These are phyloP conservation scores for Drosophila navojoa DNA, from an alignment of 1,140 invertebrate species.

Conservation along the genomic window DNA sequence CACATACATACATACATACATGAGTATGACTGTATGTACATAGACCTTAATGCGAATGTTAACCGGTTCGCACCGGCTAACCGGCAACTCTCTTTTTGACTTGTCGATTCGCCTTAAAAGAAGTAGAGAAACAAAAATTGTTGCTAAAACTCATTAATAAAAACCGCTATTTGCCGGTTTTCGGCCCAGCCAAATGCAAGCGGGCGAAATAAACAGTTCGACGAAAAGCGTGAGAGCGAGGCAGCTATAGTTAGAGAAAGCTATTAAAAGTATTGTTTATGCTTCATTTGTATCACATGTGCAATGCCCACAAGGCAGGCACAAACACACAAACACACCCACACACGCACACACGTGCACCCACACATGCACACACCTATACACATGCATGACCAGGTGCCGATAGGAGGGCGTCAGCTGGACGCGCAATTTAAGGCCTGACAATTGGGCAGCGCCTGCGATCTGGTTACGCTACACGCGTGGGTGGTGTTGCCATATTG, in stretches of 20 bases:
- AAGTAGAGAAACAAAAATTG: background rate
- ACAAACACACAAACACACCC: background rate
- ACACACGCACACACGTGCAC: background rate
- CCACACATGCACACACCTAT: background rate
- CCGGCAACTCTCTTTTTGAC: conserved; percentile 16
- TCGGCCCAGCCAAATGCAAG: conserved; percentile 12
- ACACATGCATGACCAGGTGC: conserved; percentile 6
- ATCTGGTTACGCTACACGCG: conserved; percentile 12
- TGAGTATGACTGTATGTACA: background rate
- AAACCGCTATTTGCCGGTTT: conserved; percentile 16
- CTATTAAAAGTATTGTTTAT: conserved; percentile 45
- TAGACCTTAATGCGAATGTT: background rate
- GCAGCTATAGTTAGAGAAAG: conserved; percentile 9
- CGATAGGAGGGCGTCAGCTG: conserved; percentile 15
- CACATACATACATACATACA: background rate
- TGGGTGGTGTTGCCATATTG: conserved; percentile 21
- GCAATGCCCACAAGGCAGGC: conserved; percentile 2
- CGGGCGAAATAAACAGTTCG: conserved; percentile 20
- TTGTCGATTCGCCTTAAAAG: background rate
- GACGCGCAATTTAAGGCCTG: conserved; percentile 23
- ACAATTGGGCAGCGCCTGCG: conserved; percentile 23
- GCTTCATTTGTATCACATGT: conserved; percentile 34
- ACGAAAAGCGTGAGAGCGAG: background rate
- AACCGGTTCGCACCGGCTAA: conserved; percentile 20
- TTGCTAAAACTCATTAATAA: conserved; percentile 17